phyloP scores from a whole-genome alignment of 2,888 invertebrate species.

The Drosophila mulleri region DNA sequence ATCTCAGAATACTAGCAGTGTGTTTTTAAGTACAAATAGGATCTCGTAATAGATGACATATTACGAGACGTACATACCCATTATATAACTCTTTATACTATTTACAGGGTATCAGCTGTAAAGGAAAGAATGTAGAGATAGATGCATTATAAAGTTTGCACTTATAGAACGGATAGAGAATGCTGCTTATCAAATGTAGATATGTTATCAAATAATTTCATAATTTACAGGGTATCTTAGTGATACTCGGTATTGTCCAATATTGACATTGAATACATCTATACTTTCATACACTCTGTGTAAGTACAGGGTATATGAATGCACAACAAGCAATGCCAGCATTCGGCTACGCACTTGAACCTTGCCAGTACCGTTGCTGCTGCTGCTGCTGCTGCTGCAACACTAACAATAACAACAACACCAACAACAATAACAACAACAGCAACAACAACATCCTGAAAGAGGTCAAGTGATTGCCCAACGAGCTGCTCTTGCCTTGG shows the following conservation, averaged over 20 bases:
- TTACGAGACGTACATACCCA: too few species aligned
- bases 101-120: not conserved
- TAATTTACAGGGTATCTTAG: not conserved
- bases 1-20: not conserved
- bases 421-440: slow-evolving; percentile 19
- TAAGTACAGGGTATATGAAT: slow-evolving; percentile 35
- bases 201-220: too few species aligned
- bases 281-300: not conserved
- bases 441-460: slow-evolving; percentile 82
- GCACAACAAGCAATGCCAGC: slow-evolving; percentile 10
- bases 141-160: too few species aligned
- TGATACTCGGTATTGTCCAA: not conserved
- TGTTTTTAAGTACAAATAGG: too few species aligned
- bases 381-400: slow-evolving; percentile 21
- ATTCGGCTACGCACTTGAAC: slow-evolving; percentile 71
- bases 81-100: too few species aligned
- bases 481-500: slow-evolving; percentile 40
- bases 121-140: too few species aligned
- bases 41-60: too few species aligned
- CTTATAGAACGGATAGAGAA: too few species aligned
- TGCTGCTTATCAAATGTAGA: too few species aligned
- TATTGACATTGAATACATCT: not conserved
- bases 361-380: slow-evolving; percentile 55
- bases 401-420: slow-evolving; percentile 22
- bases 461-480: slow-evolving; percentile 82